Base-by-base conservation (phyloP, 2,888 invertebrate species). In the Caenorhabditis sp. region DNA sequence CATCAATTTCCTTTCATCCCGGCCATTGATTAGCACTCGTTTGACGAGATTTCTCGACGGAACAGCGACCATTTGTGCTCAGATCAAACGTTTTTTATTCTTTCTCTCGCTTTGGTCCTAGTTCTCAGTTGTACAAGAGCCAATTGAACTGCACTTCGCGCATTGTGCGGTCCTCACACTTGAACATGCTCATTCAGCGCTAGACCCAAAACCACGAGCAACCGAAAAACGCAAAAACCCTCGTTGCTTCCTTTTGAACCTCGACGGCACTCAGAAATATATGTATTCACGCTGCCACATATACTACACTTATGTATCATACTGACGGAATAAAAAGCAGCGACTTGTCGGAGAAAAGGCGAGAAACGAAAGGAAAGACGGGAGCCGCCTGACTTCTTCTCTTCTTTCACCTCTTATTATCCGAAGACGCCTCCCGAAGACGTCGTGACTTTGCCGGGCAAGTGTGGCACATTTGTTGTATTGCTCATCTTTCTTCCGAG, bases 341-440 rank as follows among this genome's bases (percentile, higher is more conserved):
- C 39, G 52, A 53, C 62, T 55, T 71, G 62, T 48, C 62, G 46
- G 55, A 20, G 32, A 15, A 26, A 8, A 61, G 41, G n/a, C 17
- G 43, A 20, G 35, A 46, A 68, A 52, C 48, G 43, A 52, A 68
- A 61, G 43, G 53, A 41, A 50, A 20, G 55, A 46, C 45, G 27
- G 48, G 32, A 56, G 50, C 55, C 66, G 70, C 70, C 70, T 70
- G 70, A 70, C 70, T 62, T 48, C 61, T 68, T 66, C 72, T 62
- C 52, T 41, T 73, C 72, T 73, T 73, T 73, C 72, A 73, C 72
- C 72, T 73, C 72, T 65, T 73, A 73, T 73, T 73, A 73, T 73
- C 72, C n/a, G n/a, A n/a, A n/a, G n/a, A 26, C 37, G 20, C 52
- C 1, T 11, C 32, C 20, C 2, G 32, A 27, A 61, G 62, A 26